phyloP scores from a whole-genome alignment of 1,140 invertebrate genomes.

The Marisa cornuarietis region DNA sequence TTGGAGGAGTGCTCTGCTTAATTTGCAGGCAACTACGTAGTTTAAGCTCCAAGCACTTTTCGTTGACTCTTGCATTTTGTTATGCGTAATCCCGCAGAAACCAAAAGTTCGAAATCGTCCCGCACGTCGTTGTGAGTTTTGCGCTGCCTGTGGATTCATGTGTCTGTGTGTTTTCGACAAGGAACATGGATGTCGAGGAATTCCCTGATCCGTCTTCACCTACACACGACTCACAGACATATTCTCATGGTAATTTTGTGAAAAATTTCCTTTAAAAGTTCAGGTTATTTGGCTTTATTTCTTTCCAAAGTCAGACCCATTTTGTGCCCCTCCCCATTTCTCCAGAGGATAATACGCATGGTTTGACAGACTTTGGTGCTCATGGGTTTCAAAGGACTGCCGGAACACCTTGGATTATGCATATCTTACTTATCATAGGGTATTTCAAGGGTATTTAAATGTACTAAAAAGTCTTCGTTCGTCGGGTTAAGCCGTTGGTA shows the following conservation, averaged over 20 bases:
- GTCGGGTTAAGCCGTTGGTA: no score
- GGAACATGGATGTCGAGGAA: slow-evolving; percentile 9
- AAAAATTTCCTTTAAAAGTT: neutral
- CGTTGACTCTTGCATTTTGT: no score
- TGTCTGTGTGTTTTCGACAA: slow-evolving; percentile 8
- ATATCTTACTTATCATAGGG: no score
- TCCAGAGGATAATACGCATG: no score
- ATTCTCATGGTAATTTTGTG: slow-evolving; percentile 6
- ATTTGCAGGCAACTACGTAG: no score
- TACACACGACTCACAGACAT: neutral
- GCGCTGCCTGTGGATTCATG: slow-evolving; percentile 7
- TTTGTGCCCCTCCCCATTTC: neutral
- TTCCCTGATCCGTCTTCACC: slow-evolving; percentile 1
- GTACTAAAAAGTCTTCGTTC: no score
- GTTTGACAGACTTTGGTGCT: no score
- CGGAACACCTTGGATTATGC: no score
- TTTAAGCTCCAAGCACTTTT: no score
- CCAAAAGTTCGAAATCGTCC: neutral
- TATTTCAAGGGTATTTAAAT: no score
- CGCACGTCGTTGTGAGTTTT: neutral
- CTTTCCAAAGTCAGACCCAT: neutral
- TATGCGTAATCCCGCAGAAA: no score
- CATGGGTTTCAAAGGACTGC: no score
- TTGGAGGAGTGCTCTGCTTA: neutral
- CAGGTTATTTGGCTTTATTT: neutral